Percentiles rank a stretch among this genome's conserved stretches.
phyloP scores from a whole-genome alignment of 2,113 vertebrate species.

The Recurvirostra avosetta region DNA sequence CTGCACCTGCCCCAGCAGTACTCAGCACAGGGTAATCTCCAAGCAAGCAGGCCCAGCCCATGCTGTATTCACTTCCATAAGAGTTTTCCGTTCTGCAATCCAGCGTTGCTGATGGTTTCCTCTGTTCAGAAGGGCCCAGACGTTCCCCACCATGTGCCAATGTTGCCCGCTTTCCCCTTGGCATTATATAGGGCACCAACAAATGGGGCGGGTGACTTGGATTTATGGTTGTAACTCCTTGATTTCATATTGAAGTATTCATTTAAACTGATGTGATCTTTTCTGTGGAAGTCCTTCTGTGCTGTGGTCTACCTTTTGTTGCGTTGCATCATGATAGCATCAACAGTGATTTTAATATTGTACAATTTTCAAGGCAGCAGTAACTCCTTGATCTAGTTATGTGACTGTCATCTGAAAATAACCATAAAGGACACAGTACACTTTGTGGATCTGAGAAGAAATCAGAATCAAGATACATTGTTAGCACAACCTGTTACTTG shows the following conservation, averaged over 20 bases:
- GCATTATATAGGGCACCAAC: neutral
- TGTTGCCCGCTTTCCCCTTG: neutral
- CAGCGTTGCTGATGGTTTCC: neutral
- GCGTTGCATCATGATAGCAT: neutral
- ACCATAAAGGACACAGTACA: neutral
- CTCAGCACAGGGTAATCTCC: neutral
- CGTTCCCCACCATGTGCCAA: rapidly evolving
- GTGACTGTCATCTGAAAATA: slow-evolving; percentile 3
- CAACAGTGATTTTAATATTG: neutral
- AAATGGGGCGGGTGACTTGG: neutral
- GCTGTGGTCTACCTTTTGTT: neutral
- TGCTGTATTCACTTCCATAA: neutral
- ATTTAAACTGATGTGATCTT: neutral
- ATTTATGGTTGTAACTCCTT: neutral
- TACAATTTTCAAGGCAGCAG: neutral
- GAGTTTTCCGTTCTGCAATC: neutral
- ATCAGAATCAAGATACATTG: neutral
- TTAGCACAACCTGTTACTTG: neutral
- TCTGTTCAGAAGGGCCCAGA: neutral
- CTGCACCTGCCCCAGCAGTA: neutral
- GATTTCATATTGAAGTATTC: neutral
- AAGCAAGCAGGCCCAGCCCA: neutral
- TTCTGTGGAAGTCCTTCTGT: neutral
- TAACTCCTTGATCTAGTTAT: neutral
- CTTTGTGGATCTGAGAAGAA: neutral